Percentiles rank a stretch among this genome's conserved stretches.
Conservation (phyloP, 2,888 invertebrate genomes). For the Linnaemya vulpina region DNA sequence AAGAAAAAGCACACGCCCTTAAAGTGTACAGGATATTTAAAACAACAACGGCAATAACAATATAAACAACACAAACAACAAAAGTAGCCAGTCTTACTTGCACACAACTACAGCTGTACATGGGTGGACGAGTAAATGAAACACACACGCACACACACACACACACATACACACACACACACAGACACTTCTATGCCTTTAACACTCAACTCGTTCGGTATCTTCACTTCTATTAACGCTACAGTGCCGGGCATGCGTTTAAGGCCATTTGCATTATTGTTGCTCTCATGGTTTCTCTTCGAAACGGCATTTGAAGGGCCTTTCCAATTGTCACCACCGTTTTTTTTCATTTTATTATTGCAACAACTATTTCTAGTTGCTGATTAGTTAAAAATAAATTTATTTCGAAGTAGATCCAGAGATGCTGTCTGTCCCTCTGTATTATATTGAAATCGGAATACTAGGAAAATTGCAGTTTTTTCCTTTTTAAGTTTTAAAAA, state of each 20-base stretch:
- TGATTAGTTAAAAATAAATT: not conserved
- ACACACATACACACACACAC: not conserved
- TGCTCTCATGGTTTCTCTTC: not conserved
- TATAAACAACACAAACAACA: constrained; percentile 47
- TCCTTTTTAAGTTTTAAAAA: no score
- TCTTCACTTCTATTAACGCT: constrained; percentile 23
- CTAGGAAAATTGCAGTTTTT: no score
- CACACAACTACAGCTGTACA: constrained; percentile 54
- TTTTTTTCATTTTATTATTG: not conserved
- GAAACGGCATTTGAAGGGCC: not conserved
- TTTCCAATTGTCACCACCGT: not conserved
- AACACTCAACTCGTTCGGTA: constrained; percentile 32
- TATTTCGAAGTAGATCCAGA: not conserved
- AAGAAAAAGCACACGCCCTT: constrained; percentile 73
- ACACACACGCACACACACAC: constrained; percentile 4
- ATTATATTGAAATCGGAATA: no score
- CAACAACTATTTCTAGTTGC: not conserved
- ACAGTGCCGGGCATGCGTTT: constrained; percentile 55
- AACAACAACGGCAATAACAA: constrained; percentile 59
- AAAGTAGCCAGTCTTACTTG: constrained; percentile 62
- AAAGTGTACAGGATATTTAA: constrained; percentile 69
- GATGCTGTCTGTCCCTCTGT: no score
- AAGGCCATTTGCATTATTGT: not conserved
- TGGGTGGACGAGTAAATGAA: not conserved
- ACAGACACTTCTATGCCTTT: constrained; percentile 14